Evolutionary conservation across 92 coral and sea anemone genomes (phyloP).

Genomic region (Epizoanthus illoricatus): DNA sequence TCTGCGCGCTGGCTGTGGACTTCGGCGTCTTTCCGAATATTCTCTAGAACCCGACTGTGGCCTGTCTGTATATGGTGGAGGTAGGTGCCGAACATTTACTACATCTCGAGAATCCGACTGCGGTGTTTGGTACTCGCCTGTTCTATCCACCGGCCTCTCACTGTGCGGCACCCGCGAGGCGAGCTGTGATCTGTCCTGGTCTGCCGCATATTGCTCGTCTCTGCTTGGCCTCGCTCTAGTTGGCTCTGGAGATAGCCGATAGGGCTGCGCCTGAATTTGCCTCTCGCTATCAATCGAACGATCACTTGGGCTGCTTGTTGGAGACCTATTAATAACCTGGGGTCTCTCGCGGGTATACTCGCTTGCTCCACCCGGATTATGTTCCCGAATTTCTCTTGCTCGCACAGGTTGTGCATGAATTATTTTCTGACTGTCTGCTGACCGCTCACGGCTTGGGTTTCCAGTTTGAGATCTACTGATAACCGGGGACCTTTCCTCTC

Average conservation of each 20-base stretch:
- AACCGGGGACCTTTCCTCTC: conserved; percentile 7
- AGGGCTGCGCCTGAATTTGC: neutral
- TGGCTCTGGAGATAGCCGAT: neutral
- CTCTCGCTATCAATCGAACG: conserved; percentile 1
- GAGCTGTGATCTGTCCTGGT: neutral
- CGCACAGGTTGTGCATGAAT: conserved; percentile 7
- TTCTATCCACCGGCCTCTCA: neutral
- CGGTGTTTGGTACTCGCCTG: neutral
- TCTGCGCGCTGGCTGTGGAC: conserved; percentile 4
- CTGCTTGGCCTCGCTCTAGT: neutral
- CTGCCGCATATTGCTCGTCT: neutral
- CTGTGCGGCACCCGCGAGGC: neutral
- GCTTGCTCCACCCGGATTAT: neutral
- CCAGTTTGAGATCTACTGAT: neutral
- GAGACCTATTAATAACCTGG: neutral
- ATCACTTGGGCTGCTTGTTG: neutral
- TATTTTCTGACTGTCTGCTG: neutral
- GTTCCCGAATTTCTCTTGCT: conserved; percentile 1
- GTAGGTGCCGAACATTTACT: neutral
- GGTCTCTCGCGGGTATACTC: neutral
- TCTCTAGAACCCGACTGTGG: neutral
- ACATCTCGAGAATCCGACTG: neutral
- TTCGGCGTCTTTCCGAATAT: conserved; percentile 10
- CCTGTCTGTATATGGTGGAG: neutral
- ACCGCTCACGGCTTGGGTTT: conserved; percentile 19